Evolutionary conservation across 2,888 invertebrate species (phyloP), one percentile per base, ranked within the genome.

Genomic region (Coleophora flavipennella): DNA sequence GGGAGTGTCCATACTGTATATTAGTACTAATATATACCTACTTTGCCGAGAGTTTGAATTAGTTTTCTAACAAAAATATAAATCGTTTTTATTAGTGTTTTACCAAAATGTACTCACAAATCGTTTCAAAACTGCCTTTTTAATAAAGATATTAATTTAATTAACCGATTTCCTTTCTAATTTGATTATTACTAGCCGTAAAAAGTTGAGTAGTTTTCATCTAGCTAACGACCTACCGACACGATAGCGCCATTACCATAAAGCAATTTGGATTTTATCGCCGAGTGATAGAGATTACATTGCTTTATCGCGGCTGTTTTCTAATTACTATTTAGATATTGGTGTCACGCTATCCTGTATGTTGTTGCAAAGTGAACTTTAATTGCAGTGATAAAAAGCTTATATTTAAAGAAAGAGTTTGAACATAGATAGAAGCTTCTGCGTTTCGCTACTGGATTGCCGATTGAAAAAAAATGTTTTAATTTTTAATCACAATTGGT

Each of bases 241-340:
- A 81, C 78, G 80, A 62, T 52, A 70, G 51, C 40, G 43, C 57
- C 53, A 61, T 59, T 59, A 63, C 59, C 63, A 63, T 74, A 76
- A 73, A 77, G 62, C 76, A 79, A 77, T 80, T 78, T 77, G 60
- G 65, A 56, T 77, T 79, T 79, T 83, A 83, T 79, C 64, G 67
- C 47, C 44, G 42, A 29, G 69, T 64, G 62, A 78, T 81, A 83
- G 67, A 81, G 81, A 75, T 79, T 75, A 80, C 66, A 74, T 74
- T 83, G 65, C 58, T 67, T 73, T 79, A 78, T 71, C 73, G 58
- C 55, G 46, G 59, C 62, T 57, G 59, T 65, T 53, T 57, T 63
- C 63, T 80, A 81, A 81, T 83, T 80, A 80, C 68, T 59, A 59
- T 47, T 20, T 20, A 20, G 20, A 20, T 20, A 20, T 20, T 20